These are phyloP conservation scores for Arvicola amphibius DNA, from an alignment of 2,797 vertebrate species.

Conservation along the genomic window DNA sequence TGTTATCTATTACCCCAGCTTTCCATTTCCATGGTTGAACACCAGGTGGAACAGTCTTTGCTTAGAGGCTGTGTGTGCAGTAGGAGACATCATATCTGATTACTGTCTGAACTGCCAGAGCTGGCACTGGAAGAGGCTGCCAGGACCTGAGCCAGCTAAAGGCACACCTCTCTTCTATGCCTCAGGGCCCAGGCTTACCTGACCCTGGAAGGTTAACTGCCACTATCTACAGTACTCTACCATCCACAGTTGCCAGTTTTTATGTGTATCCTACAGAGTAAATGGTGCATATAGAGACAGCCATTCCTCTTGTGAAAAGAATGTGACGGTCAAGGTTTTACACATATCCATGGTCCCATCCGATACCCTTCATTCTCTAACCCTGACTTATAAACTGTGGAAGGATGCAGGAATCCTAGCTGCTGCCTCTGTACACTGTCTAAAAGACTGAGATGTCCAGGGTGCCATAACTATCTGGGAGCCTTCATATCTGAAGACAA, in stretches of 20 bases:
- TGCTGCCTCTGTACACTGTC: not conserved
- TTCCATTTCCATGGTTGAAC: not conserved
- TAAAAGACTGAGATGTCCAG: not conserved
- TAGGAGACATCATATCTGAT: not conserved
- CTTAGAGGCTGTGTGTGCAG: not conserved
- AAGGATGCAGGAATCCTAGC: not conserved
- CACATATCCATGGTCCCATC: not conserved
- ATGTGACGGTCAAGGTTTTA: not conserved
- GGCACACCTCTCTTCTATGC: not conserved
- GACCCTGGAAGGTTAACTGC: not conserved
- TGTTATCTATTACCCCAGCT: not conserved
- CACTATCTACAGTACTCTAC: not conserved
- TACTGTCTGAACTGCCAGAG: not conserved
- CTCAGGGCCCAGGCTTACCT: not conserved
- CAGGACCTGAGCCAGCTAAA: not conserved
- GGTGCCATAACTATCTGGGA: not conserved
- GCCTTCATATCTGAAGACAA: not conserved
- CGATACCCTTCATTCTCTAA: not conserved
- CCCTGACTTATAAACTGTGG: not conserved
- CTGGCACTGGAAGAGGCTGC: not conserved
- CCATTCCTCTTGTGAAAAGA: slow-evolving; percentile 23
- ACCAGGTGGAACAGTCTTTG: not conserved
- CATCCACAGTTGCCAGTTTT: not conserved
- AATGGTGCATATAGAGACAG: not conserved
- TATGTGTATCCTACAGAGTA: slow-evolving; percentile 35